Evolutionary conservation across 2,797 vertebrate genomes (phyloP).

Genomic region (Arctocebus calabarensis): DNA sequence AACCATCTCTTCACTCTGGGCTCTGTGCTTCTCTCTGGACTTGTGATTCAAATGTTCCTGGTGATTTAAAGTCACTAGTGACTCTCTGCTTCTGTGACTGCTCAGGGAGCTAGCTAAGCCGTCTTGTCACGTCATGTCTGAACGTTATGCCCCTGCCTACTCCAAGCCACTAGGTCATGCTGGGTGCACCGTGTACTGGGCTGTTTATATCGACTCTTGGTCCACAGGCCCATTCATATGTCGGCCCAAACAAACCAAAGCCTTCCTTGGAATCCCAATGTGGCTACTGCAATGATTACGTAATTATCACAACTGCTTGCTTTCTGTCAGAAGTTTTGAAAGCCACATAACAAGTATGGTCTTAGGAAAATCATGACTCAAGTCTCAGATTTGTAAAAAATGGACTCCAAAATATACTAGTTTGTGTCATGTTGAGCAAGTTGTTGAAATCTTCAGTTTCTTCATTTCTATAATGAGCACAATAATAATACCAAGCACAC

Average conservation of each 20-base stretch:
- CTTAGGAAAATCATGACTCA: not conserved
- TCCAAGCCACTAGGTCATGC: not conserved
- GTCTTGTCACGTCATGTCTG: not conserved
- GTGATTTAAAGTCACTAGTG: not conserved
- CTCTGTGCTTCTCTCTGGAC: not conserved
- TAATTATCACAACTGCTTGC: not conserved
- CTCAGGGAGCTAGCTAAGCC: not conserved
- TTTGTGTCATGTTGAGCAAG: not conserved
- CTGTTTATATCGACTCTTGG: conserved; percentile 53
- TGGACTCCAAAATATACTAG: not conserved
- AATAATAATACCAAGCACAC: not conserved
- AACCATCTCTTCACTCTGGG: not conserved
- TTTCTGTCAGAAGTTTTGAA: not conserved
- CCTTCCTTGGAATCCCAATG: not conserved
- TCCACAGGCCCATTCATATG: conserved; percentile 52
- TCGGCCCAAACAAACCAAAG: conserved; percentile 38
- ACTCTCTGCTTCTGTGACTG: not conserved
- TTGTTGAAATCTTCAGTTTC: not conserved
- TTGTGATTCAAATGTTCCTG: not conserved
- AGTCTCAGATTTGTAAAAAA: not conserved
- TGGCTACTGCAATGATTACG: not conserved
- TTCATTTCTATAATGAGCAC: not conserved
- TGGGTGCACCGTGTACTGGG: conserved; percentile 58
- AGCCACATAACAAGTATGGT: not conserved
- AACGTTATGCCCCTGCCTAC: not conserved